Percentiles rank a stretch among this genome's conserved stretches.
These are phyloP conservation scores for Rhodophaea formosa DNA, from an alignment of 2,888 invertebrate genomes.

Conservation along the genomic window DNA sequence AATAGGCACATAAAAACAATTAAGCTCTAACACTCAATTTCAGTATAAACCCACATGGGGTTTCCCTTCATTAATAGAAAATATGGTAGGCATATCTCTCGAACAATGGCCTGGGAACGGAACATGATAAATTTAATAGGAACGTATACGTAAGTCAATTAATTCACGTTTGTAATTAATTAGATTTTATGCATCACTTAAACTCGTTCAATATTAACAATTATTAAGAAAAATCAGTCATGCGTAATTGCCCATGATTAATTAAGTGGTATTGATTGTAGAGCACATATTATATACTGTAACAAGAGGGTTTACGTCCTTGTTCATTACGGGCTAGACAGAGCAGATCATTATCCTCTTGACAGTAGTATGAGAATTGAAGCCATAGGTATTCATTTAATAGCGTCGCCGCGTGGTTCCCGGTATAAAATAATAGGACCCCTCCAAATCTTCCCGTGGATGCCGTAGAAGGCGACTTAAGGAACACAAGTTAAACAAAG, in stretches of 20 bases:
- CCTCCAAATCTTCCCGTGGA: too few relatives aligned
- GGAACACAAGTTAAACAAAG: too few relatives aligned
- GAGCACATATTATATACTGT: too few relatives aligned
- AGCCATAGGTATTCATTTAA: too few relatives aligned
- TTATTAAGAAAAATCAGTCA: background rate
- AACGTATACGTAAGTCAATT: background rate
- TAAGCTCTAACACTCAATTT: background rate
- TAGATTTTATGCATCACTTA: background rate
- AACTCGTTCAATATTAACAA: background rate
- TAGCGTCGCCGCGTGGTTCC: too few relatives aligned
- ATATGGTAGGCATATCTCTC: background rate
- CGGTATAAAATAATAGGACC: too few relatives aligned
- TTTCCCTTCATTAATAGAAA: background rate
- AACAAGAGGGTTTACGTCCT: too few relatives aligned
- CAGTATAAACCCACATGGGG: background rate
- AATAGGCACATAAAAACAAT: background rate
- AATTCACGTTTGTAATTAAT: background rate
- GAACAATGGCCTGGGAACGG: background rate
- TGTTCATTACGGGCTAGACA: too few relatives aligned
- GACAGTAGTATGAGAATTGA: too few relatives aligned
- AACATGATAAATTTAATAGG: background rate
- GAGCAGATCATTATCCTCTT: too few relatives aligned
- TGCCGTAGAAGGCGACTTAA: too few relatives aligned
- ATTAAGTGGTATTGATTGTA: too few relatives aligned
- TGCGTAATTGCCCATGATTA: background rate